Conservation (phyloP, 2,888 invertebrate genomes). For the Apamea monoglypha region DNA sequence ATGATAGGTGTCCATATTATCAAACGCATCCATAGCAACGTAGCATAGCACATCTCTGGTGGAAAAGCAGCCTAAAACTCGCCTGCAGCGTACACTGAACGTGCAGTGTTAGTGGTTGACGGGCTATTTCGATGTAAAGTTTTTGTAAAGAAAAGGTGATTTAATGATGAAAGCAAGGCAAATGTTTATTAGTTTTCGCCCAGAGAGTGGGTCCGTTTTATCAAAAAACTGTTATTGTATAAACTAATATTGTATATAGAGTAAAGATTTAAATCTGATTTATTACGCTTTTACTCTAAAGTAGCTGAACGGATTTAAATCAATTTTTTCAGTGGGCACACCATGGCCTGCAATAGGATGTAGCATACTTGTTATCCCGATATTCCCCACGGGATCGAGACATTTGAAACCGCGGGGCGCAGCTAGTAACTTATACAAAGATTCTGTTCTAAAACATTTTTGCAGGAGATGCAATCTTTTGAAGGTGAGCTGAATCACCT, state of each 20-base stretch:
- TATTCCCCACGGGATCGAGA: neutral
- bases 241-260: no score
- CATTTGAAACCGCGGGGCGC: neutral
- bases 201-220: neutral
- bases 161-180: no score
- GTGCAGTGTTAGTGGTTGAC: neutral
- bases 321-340: no score
- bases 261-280: no score
- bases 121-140: neutral
- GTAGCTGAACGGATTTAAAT: no score
- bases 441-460: neutral
- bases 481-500: slow-evolving; percentile 96
- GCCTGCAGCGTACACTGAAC: neutral
- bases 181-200: neutral
- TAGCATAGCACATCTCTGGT: no score
- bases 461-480: slow-evolving; percentile 95
- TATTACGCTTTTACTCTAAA: no score
- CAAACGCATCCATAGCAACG: no score
- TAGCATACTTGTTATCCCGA: neutral
- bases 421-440: neutral
- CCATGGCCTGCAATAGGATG: no score
- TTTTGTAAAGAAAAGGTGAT: neutral
- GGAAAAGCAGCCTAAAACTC: no score
- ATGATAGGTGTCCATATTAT: no score
- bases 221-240: neutral